phyloP scores from a whole-genome alignment of 2,113 vertebrate species.

The Hemiscyllium ocellatum region DNA sequence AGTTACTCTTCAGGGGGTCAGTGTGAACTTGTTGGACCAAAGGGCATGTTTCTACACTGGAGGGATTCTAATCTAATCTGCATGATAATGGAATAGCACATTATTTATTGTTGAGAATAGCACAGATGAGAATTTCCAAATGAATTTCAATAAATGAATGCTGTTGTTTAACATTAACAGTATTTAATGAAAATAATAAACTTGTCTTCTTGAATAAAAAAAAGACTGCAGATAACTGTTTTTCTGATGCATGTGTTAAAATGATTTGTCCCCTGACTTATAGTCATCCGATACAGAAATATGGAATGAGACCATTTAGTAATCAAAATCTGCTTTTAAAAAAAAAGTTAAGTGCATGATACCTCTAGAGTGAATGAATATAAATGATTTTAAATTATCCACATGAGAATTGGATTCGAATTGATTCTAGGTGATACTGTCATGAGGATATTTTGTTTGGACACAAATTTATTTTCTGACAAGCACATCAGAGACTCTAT shows the following conservation, averaged over 20 bases:
- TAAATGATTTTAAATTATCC: not conserved
- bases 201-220: not conserved
- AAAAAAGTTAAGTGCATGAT: not conserved
- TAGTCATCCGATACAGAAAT: not conserved
- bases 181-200: not conserved
- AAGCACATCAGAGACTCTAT: not conserved
- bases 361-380: not conserved
- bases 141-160: not conserved
- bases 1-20: no score
- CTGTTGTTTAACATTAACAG: not conserved
- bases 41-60: no score
- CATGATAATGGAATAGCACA: not conserved
- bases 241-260: not conserved
- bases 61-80: not conserved
- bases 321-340: not conserved
- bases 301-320: not conserved
- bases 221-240: not conserved
- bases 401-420: slow-evolving; percentile 10
- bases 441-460: not conserved
- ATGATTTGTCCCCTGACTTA: not conserved
- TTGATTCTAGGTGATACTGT: not conserved
- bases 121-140: not conserved
- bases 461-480: not conserved
- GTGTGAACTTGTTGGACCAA: no score
- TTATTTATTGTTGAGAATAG: not conserved